Conservation (phyloP, 2,797 vertebrate species). For the Ispidina picta region DNA sequence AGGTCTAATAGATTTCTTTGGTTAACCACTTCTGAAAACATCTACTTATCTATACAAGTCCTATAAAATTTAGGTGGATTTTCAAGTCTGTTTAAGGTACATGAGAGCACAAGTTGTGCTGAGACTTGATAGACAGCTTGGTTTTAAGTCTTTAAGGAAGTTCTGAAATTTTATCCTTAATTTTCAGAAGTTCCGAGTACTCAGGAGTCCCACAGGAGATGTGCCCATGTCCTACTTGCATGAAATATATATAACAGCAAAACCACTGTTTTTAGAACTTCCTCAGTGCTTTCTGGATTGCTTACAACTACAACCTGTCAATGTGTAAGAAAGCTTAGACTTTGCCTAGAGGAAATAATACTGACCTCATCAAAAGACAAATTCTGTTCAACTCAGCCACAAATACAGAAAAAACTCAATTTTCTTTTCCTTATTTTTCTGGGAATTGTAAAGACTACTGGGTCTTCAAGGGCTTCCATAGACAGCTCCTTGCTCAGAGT, state of each 20-base stretch:
- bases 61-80: neutral
- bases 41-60: neutral
- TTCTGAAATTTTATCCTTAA: neutral
- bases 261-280: neutral
- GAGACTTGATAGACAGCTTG: neutral
- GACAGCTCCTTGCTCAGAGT: conserved; percentile 76
- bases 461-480: conserved; percentile 69
- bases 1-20: neutral
- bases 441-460: conserved; percentile 49
- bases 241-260: neutral
- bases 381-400: conserved; percentile 23
- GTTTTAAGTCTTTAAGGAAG: neutral
- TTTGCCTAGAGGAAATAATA: conserved; percentile 3
- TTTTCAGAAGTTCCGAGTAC: neutral
- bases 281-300: neutral
- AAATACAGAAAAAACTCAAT: conserved; percentile 26
- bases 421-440: conserved; percentile 52
- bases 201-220: neutral
- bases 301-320: neutral
- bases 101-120: neutral
- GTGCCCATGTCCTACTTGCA: neutral
- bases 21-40: neutral
- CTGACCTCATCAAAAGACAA: conserved; percentile 25
- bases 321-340: neutral
- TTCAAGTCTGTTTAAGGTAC: neutral